A percentile compares a stretch with the other conserved stretches of the same genome.
Conservation (phyloP, 2,888 invertebrate genomes). For the Seira ritae region DNA sequence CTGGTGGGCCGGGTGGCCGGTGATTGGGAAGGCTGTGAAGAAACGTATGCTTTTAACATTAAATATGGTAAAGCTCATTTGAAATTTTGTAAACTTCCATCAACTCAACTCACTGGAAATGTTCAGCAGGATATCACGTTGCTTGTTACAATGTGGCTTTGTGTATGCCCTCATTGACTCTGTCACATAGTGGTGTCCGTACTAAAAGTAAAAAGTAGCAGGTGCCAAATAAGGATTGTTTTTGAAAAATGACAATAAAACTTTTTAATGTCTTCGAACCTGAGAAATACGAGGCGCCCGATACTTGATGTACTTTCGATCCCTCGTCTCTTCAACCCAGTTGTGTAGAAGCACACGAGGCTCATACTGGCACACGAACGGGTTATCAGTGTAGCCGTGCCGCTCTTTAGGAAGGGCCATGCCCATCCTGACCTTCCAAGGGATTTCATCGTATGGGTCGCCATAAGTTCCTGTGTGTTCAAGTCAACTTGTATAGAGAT, state of each 20-base stretch:
- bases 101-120: constrained; percentile 59
- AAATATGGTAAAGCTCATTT: too few relatives aligned
- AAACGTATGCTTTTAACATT: constrained; percentile 32
- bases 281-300: constrained; percentile 53
- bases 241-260: not conserved
- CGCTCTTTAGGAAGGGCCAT: constrained; percentile 53
- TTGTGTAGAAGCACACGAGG: constrained; percentile 63
- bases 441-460: constrained; percentile 70
- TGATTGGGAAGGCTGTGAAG: constrained; percentile 55
- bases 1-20: constrained; percentile 66
- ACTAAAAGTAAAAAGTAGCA: constrained; percentile 40
- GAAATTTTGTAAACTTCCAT: too few relatives aligned
- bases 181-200: constrained; percentile 60
- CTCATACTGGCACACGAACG: constrained; percentile 45
- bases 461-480: constrained; percentile 66
- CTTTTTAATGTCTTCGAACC: constrained; percentile 37
- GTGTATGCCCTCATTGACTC: constrained; percentile 56
- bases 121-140: constrained; percentile 58
- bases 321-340: constrained; percentile 69
- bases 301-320: constrained; percentile 64
- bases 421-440: constrained; percentile 68
- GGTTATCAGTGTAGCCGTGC: constrained; percentile 53
- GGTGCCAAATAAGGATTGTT: not conserved
- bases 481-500: too few relatives aligned
- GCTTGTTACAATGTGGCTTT: constrained; percentile 64